Evolutionary conservation across 2,888 invertebrate species (phyloP), one percentile per base, ranked within the genome.

Genomic region (Protonemura montana): DNA sequence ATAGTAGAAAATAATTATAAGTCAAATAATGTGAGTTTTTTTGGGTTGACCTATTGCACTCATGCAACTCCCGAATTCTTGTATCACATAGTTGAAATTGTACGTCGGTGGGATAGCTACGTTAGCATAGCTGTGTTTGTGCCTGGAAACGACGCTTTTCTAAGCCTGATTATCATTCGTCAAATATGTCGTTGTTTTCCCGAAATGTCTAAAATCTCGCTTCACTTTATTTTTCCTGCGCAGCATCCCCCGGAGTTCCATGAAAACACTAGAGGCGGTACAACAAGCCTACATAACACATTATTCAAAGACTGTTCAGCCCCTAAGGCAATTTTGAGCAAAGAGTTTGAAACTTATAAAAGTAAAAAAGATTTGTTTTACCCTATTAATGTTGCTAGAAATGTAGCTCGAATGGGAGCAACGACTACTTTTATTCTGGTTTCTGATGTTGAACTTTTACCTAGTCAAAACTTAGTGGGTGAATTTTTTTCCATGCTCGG

Each of bases 361-460:
- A 87, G 88, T 78, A 85, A 87, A 42, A 88, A 89, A 83, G 88
- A 91, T 86, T 90, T 95, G 90, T 92, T 93, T 26, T 96, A 95
- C 91, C 95, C 95, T 0, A 94, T 96, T 87, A 96, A 96, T 89
- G 95, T 95, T 0, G 95, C 94, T 1, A 93, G 96, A 88, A 96
- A 96, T 89, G 94, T 94, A 0, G 96, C 96, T 0, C 92, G 95
- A 88, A 92, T 92, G 87, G 94, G 93, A n/a, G 93, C 95, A 0
- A 91, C 90, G 86, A 95, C 95, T 7, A 92, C 93, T 87, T 94
- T 94, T 88, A 94, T 95, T 80, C 90, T 95, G 88, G 95, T 95
- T 10, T 94, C 95, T 0, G 95, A 95, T 90, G 94, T 95, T 88
- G 95, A 95, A 90, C 92, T 95, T 90, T 93, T 95, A 86, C 95